Evolutionary conservation across 2,113 vertebrate species (phyloP).

Genomic region (Sinosuthora webbiana): DNA sequence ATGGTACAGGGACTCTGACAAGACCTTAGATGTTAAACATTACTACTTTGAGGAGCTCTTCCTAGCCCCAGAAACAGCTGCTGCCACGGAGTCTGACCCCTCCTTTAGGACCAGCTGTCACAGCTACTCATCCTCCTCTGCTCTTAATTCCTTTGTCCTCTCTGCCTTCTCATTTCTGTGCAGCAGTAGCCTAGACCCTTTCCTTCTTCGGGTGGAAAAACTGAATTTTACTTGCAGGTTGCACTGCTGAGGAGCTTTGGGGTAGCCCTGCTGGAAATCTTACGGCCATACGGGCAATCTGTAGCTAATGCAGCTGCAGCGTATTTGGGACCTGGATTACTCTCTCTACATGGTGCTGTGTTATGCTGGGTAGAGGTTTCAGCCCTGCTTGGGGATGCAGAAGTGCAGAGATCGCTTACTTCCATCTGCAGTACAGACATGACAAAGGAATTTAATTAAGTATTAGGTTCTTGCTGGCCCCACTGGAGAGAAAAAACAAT

Average conservation of each 20-base stretch:
- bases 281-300: not conserved
- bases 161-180: not conserved
- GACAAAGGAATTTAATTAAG: not conserved
- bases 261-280: not conserved
- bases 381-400: not conserved
- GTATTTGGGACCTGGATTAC: not conserved
- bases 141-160: not conserved
- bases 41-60: not conserved
- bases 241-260: not conserved
- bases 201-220: not conserved
- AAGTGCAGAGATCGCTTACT: not conserved
- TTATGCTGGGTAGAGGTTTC: not conserved
- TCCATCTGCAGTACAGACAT: not conserved
- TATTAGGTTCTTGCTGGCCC: not conserved
- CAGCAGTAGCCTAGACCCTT: not conserved
- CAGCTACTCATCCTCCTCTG: not conserved
- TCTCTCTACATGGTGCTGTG: not conserved
- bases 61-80: not conserved
- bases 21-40: not conserved
- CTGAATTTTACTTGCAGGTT: not conserved
- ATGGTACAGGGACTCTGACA: not conserved
- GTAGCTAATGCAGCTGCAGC: not conserved
- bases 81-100: not conserved
- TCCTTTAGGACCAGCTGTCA: slow-evolving; percentile 1
- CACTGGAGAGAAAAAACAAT: not conserved